Conservation (phyloP, 2,888 invertebrate species). For the Cataglyphis albicans region DNA sequence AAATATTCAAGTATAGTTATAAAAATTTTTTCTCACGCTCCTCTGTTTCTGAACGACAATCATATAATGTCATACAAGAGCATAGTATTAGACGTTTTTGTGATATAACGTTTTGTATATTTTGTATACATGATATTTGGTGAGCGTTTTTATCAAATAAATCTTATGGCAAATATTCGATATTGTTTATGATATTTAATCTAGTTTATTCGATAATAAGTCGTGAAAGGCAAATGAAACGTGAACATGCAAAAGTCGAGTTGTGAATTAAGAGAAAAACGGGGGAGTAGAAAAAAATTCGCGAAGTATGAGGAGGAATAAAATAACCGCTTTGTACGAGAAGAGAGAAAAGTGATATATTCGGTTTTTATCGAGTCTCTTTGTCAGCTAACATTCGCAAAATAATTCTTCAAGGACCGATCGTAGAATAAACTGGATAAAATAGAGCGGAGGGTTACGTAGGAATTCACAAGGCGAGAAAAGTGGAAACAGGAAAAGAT, state of each 20-base stretch:
- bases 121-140: background rate
- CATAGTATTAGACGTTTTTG: background rate
- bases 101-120: slow-evolving; percentile 12
- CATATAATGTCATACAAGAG: background rate
- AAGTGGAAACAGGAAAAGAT: slow-evolving; percentile 47
- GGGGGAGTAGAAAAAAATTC: slow-evolving; percentile 12
- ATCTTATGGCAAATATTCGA: slow-evolving; percentile 16
- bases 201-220: slow-evolving; percentile 21
- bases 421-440: slow-evolving; percentile 31
- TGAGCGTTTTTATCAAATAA: slow-evolving; percentile 29
- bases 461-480: slow-evolving; percentile 25
- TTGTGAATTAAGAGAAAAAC: slow-evolving; percentile 8
- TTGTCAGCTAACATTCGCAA: slow-evolving; percentile 4
- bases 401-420: slow-evolving; percentile 11
- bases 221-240: slow-evolving; percentile 10
- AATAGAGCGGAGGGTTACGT: background rate
- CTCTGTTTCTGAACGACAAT: slow-evolving; percentile 20
- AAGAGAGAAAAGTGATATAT: slow-evolving; percentile 6
- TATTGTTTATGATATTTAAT: slow-evolving; percentile 36
- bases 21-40: background rate
- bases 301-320: background rate
- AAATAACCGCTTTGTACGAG: slow-evolving; percentile 1
- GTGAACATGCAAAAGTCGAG: background rate
- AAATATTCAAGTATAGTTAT: slow-evolving; percentile 44
- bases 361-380: slow-evolving; percentile 36